Base-by-base conservation (phyloP, 2,113 vertebrate genomes). In the Cyanoliseus patagonus region DNA sequence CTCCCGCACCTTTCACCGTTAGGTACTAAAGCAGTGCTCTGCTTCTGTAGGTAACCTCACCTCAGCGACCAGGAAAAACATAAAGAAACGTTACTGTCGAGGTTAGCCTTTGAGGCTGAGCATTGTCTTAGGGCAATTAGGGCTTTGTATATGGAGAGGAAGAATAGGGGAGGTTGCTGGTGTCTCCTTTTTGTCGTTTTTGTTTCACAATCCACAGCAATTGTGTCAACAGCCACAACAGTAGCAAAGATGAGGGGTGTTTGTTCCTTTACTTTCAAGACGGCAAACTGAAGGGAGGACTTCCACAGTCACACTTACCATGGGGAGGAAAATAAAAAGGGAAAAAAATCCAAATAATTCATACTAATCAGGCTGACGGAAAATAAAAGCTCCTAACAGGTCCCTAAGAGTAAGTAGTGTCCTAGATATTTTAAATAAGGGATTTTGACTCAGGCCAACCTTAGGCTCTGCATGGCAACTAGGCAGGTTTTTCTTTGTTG, bases 401-500 rank as follows among this genome's bases (percentile, higher is more conserved):
- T 82, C 93, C 52, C 81, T 75, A 81, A 81, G 53, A 93, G 61
- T 61, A 75, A 81, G 46, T 19, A 41, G 17, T 74, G 49, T 74
- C 77, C 42, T 73, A 86, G 39, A 27, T 76, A 30, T 70, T 75
- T 96, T 41, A 88, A 88, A 44, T 31, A 73, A 86, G 49, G 39
- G 33, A 86, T 97, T 88, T 88, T 75, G 33, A 55, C 76, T 94
- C 85, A 81, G 77, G 94, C 85, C 79, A 93, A 69, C 90, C 90
- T 81, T 94, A 41, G 27, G 86, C 78, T 83, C 68, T 76, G 81
- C 68, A 44, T 11, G 37, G 46, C 85, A 79, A 94, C 59, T 59
- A 94, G 93, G 86, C 73, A 86, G 88, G 72, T 96, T 95, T 97
- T 86, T 76, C 95, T 97, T 97, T 95, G 89, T 96, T 96, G 88